Evolutionary conservation across 2,113 vertebrate genomes (phyloP).

Genomic region (Nicator chloris): DNA sequence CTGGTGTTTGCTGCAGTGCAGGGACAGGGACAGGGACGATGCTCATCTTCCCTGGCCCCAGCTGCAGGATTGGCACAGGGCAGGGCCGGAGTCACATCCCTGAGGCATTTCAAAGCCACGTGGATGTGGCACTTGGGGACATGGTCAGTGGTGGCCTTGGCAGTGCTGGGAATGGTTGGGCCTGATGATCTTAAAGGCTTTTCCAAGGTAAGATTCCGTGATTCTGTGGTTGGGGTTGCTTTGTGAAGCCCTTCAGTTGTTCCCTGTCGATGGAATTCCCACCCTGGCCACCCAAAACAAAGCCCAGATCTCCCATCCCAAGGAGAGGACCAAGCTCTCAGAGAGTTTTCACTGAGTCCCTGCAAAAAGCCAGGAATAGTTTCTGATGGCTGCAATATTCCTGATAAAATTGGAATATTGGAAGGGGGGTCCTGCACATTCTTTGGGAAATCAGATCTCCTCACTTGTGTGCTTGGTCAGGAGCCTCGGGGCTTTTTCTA

Average conservation of each 20-base stretch:
- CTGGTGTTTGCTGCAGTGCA: background rate
- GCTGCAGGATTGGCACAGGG: background rate
- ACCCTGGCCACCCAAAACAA: background rate
- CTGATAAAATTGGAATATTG: background rate
- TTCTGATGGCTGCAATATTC: background rate
- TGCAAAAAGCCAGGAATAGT: background rate
- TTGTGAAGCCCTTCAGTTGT: background rate
- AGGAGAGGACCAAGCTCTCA: background rate
- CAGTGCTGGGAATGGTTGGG: background rate
- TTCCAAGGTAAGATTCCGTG: background rate
- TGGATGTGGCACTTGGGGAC: background rate
- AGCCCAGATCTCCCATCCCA: background rate
- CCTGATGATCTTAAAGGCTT: background rate
- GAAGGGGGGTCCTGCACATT: background rate
- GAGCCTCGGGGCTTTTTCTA: background rate
- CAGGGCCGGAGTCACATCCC: background rate
- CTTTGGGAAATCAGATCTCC: background rate
- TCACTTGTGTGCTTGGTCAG: background rate
- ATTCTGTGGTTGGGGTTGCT: background rate
- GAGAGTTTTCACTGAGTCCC: background rate
- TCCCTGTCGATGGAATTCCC: background rate
- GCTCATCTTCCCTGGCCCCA: background rate
- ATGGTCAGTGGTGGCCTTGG: background rate
- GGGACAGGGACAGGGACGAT: background rate
- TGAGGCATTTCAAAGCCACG: accelerated